phyloP scores from a whole-genome alignment of 2,797 vertebrate species.

The Telmatherina bonti region DNA sequence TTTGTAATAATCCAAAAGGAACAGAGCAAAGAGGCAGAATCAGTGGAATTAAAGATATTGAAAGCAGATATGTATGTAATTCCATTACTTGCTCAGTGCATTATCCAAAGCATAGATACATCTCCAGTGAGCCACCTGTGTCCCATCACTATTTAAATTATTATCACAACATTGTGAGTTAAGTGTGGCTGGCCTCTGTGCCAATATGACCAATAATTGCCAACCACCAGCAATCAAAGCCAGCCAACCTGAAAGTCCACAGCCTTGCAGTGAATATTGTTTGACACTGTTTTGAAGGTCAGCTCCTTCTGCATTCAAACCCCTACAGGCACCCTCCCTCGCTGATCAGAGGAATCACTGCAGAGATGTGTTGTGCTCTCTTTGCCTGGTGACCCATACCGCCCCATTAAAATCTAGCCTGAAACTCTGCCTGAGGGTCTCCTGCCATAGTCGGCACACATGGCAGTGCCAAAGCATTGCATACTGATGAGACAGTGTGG shows the following conservation, averaged over 20 bases:
- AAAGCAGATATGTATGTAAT: slow-evolving; percentile 24
- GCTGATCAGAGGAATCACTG: slow-evolving; percentile 64
- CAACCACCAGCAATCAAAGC: slow-evolving; percentile 35
- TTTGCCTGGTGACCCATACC: slow-evolving; percentile 71
- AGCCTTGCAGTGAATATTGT: slow-evolving; percentile 46
- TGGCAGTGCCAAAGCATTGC: slow-evolving; percentile 30
- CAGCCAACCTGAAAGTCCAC: slow-evolving; percentile 40
- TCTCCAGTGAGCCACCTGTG: slow-evolving; percentile 2
- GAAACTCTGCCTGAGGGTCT: slow-evolving; percentile 80
- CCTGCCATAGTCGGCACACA: slow-evolving; percentile 60
- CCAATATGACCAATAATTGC: slow-evolving; percentile 40
- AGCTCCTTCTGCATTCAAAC: slow-evolving; percentile 57
- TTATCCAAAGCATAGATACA: slow-evolving; percentile 38
- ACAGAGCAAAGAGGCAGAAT: neutral
- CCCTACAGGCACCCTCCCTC: slow-evolving; percentile 41
- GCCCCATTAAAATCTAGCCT: slow-evolving; percentile 84
- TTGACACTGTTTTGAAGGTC: slow-evolving; percentile 73
- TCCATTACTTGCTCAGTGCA: slow-evolving; percentile 31
- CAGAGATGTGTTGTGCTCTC: slow-evolving; percentile 66
- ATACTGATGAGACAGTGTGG: slow-evolving; percentile 50
- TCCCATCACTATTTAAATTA: slow-evolving; percentile 45
- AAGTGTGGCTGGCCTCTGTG: neutral
- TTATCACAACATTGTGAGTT: slow-evolving; percentile 43
- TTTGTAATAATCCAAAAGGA: neutral
- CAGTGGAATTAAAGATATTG: neutral